Evolutionary conservation across 1,140 invertebrate species (phyloP).

Genomic region (Aporrectodea caliginosa): DNA sequence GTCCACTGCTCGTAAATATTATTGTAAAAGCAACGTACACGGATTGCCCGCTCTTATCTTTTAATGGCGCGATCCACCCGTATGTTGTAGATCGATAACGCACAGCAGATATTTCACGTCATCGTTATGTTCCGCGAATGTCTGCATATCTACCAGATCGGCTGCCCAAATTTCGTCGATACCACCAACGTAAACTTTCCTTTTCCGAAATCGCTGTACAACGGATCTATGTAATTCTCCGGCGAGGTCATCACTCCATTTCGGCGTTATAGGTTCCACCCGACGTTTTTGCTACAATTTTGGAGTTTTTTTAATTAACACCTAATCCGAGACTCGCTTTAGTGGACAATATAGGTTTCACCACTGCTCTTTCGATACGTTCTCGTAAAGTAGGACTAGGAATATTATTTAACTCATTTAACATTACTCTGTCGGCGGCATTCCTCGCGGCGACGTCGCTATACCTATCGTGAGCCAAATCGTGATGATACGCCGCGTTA

Average conservation of each 20-base stretch:
- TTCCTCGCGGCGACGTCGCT: too few species aligned
- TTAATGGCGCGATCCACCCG: conserved; percentile 25
- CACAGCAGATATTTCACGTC: conserved; percentile 1
- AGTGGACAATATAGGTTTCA: neutral
- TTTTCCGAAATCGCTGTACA: neutral
- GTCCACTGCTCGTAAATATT: neutral
- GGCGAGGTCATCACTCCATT: neutral
- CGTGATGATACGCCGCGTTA: too few species aligned
- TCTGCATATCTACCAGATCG: conserved; percentile 33
- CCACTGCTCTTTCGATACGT: neutral
- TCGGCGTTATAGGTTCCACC: neutral
- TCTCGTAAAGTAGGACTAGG: conserved; percentile 14
- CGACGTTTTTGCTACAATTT: neutral
- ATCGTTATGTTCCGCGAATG: conserved; percentile 19
- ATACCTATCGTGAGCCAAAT: too few species aligned
- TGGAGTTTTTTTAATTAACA: neutral
- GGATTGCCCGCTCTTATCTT: conserved; percentile 20
- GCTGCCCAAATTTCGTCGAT: conserved; percentile 33
- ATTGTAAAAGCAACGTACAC: conserved; percentile 4
- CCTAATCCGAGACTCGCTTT: conserved; percentile 12
- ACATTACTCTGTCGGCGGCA: neutral
- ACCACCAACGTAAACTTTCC: conserved; percentile 18
- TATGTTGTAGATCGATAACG: conserved; percentile 28
- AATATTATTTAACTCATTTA: neutral
- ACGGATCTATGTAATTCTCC: conserved; percentile 19